Evolutionary conservation across 92 coral and sea anemone species (phyloP).

Genomic region (Montipora capitata): DNA sequence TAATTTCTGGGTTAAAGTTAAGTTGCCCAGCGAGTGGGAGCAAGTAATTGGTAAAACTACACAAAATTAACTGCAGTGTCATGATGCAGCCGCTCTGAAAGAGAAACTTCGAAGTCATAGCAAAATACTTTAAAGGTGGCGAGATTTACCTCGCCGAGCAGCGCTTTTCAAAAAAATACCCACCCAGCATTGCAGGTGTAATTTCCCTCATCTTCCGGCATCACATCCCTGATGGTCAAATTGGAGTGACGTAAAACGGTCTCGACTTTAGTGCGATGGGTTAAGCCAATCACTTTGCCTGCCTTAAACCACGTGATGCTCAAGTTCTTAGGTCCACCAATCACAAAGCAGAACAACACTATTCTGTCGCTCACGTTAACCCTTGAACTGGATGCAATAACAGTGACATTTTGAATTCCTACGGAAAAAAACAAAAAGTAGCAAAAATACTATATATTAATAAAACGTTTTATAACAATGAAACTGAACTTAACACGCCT

Average conservation of each 20-base stretch:
- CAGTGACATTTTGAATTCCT: constrained; percentile 13
- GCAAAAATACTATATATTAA: too few species aligned
- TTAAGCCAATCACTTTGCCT: constrained; percentile 25
- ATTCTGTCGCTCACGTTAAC: constrained; percentile 31
- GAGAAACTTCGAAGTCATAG: too few species aligned
- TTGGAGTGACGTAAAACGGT: constrained; percentile 20
- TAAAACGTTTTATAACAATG: too few species aligned
- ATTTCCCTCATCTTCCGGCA: constrained; percentile 55
- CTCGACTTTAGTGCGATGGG: constrained; percentile 70
- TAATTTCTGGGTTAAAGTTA: too few species aligned
- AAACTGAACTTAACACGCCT: too few species aligned
- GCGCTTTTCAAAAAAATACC: neutral
- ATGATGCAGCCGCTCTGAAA: too few species aligned
- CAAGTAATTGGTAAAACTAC: too few species aligned
- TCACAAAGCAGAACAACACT: constrained; percentile 50
- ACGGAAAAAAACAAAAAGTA: neutral
- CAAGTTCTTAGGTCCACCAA: constrained; percentile 62
- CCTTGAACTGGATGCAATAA: neutral
- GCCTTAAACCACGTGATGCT: constrained; percentile 60
- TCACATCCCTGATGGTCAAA: constrained; percentile 65
- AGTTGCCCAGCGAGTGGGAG: too few species aligned
- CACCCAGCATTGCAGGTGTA: constrained; percentile 67
- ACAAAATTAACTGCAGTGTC: too few species aligned
- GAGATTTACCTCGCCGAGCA: too few species aligned
- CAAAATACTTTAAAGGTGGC: too few species aligned